These are phyloP conservation scores for Cephus rjabovi DNA, from an alignment of 2,888 invertebrate genomes.

Conservation along the genomic window DNA sequence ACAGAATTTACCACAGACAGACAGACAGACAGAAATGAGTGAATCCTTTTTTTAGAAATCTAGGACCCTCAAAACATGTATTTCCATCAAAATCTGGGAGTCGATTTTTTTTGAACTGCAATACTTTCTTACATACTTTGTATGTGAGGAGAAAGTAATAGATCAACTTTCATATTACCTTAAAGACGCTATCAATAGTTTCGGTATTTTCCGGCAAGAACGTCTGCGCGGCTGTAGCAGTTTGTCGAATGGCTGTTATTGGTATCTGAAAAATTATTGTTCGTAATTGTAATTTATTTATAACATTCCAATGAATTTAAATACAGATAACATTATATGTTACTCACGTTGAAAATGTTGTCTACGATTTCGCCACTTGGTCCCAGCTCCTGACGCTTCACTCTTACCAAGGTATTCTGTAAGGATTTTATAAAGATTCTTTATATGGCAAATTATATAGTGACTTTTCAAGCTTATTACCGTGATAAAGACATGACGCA, in stretches of 20 bases:
- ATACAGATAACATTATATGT: constrained; percentile 2
- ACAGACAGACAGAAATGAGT: no score
- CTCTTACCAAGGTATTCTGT: constrained; percentile 34
- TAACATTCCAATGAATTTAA: neutral
- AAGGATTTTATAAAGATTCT: constrained; percentile 9
- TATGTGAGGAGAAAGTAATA: neutral
- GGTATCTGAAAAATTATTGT: constrained; percentile 48
- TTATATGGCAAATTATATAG: neutral
- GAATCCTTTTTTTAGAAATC: no score
- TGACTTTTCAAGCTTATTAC: neutral
- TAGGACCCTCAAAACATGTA: no score
- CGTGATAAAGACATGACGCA: neutral
- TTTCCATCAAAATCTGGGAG: no score
- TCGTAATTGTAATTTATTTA: neutral
- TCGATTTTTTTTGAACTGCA: no score
- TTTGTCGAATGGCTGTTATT: constrained; percentile 53
- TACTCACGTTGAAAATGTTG: constrained; percentile 53
- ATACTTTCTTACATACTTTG: no score
- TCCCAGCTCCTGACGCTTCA: constrained; percentile 34
- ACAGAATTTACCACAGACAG: no score
- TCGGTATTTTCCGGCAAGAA: constrained; percentile 49
- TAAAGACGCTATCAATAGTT: constrained; percentile 48
- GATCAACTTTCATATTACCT: constrained; percentile 36
- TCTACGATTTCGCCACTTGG: constrained; percentile 42
- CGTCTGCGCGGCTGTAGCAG: constrained; percentile 48